A percentile compares a stretch with the other conserved stretches of the same genome.
phyloP scores from a whole-genome alignment of 1,140 invertebrate genomes.

The Phthorimaea operculella region DNA sequence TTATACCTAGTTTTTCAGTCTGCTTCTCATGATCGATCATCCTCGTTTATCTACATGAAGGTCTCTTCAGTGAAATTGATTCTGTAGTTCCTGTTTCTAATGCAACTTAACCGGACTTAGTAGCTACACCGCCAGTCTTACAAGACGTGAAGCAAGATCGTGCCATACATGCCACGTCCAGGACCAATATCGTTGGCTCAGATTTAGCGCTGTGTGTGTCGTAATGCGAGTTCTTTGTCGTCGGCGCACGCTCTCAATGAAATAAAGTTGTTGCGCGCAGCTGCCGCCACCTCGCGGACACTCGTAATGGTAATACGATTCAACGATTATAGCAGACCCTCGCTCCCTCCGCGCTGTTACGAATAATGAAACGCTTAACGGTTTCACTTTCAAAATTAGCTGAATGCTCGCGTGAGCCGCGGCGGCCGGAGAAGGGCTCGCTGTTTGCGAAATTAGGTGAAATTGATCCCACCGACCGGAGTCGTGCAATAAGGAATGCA shows the following conservation, averaged over 20 bases:
- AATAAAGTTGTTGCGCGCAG: slow-evolving; percentile 61
- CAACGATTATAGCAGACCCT: slow-evolving; percentile 52
- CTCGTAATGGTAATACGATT: slow-evolving; percentile 64
- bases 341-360: slow-evolving; percentile 34
- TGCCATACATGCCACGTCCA: not conserved
- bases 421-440: not conserved
- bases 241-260: slow-evolving; percentile 23
- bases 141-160: not conserved
- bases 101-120: too few species aligned
- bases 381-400: slow-evolving; percentile 42
- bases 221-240: slow-evolving; percentile 5
- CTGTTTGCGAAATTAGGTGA: not conserved
- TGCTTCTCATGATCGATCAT: too few species aligned
- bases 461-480: not conserved
- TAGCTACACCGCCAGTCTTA: too few species aligned
- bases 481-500: not conserved
- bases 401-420: slow-evolving; percentile 20
- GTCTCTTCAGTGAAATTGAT: too few species aligned
- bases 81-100: too few species aligned
- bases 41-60: too few species aligned
- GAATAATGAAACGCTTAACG: slow-evolving; percentile 50
- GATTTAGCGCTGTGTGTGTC: not conserved
- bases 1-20: too few species aligned
- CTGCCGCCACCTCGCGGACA: slow-evolving; percentile 54
- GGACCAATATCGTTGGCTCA: slow-evolving; percentile 1